Evolutionary conservation across 2,113 vertebrate species (phyloP).

Genomic region (Galbula dea): DNA sequence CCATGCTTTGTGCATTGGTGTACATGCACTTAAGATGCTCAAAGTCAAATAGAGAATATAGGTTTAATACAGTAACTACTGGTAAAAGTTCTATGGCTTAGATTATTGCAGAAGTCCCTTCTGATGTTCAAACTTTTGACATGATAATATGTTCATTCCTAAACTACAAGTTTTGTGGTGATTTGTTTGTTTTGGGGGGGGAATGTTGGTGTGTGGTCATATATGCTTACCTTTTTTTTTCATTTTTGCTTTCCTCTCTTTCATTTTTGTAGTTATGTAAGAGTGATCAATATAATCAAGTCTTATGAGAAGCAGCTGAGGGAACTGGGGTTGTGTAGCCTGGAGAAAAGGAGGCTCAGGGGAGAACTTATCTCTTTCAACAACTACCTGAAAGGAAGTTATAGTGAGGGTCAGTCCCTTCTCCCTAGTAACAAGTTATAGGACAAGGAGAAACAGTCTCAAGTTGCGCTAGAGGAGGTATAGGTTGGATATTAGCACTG

Average conservation of each 20-base stretch:
- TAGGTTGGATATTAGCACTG: too few species aligned
- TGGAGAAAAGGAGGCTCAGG: too few species aligned
- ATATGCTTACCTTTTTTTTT: neutral
- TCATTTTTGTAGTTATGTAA: neutral
- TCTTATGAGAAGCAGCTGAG: too few species aligned
- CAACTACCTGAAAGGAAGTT: too few species aligned
- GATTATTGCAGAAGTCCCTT: neutral
- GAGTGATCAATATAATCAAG: neutral
- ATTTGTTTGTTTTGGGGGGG: neutral
- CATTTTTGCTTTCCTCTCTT: neutral
- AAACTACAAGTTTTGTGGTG: neutral
- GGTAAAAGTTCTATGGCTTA: neutral
- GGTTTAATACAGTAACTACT: neutral
- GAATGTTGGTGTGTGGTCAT: neutral
- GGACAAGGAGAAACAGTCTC: too few species aligned
- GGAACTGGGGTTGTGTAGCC: too few species aligned
- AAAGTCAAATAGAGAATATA: neutral
- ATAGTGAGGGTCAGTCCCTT: too few species aligned
- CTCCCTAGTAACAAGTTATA: too few species aligned
- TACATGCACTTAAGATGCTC: too few species aligned
- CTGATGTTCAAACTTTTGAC: neutral
- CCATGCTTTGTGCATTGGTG: too few species aligned
- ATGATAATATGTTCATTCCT: neutral
- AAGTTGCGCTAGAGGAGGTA: too few species aligned
- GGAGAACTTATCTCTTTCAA: too few species aligned